Evolutionary conservation across 2,888 invertebrate genomes (phyloP), one percentile per base, ranked within the genome.

Genomic region (Noctua fimbriata): DNA sequence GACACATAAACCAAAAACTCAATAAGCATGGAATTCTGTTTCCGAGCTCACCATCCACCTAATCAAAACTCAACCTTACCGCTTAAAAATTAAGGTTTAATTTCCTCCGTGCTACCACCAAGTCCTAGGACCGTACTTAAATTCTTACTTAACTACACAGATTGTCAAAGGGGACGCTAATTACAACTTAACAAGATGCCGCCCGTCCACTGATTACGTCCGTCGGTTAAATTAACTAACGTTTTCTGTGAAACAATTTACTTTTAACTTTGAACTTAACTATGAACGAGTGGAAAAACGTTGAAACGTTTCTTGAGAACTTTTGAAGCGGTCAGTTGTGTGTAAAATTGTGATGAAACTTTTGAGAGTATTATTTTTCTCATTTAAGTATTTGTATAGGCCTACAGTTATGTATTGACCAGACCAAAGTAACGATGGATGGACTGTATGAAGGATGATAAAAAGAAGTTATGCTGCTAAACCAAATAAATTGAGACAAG

Each of bases 151-250:
- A 89, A 89, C 82, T 88, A 85, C 87, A 85, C 90, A 85, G 90
- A 89, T 88, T 90, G 90, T 88, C 90, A 89, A 90, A 89, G 88
- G 81, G 81, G 77, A 90, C 77, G 81, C 79, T 90, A 89, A 89
- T 89, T 89, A 90, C 82, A 82, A 76, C 80, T 87, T 89, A 89
- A 89, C 89, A 87, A 89, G 89, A 89, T 87, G 87, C 90, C 79
- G 85, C 81, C 73, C 78, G 81, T 89, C 89, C 83, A 70, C 82
- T 89, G 89, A 89, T 89, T 90, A 85, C 80, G 71, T 79, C 73
- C 69, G 81, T 75, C 83, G 83, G 83, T 90, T 82, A 77, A 90
- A 81, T 90, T 89, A 89, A 85, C 89, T 76, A 77, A 83, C 81
- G 69, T 81, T 89, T 88, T 87, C 89, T 73, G 73, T 85, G 74